A percentile compares a stretch with the other conserved stretches of the same genome.
phyloP scores from a whole-genome alignment of 2,888 invertebrate species.

The Eupithecia subfuscata region DNA sequence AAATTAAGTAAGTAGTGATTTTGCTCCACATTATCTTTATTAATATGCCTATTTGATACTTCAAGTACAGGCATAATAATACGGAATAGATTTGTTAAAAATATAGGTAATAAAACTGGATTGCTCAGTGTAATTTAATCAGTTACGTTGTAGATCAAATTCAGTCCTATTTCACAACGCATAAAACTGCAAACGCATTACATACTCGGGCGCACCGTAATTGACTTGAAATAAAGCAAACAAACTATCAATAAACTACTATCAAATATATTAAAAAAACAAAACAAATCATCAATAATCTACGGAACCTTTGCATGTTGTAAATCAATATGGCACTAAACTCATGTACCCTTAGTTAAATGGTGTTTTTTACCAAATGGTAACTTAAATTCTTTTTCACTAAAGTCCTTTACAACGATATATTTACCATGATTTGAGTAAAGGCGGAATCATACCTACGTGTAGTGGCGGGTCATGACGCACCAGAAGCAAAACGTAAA shows the following conservation, averaged over 20 bases:
- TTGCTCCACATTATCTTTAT: neutral
- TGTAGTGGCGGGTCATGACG: no score
- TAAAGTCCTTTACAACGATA: neutral
- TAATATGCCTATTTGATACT: no score
- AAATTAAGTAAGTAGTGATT: no score
- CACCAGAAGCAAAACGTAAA: no score
- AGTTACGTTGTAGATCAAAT: neutral
- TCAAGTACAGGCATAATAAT: neutral
- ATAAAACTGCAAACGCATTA: constrained; percentile 53
- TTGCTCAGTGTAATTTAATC: neutral
- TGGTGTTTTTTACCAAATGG: constrained; percentile 31
- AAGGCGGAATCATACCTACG: no score
- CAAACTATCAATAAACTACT: constrained; percentile 48
- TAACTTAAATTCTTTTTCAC: constrained; percentile 23
- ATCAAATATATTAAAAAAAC: constrained; percentile 47
- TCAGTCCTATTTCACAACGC: constrained; percentile 50
- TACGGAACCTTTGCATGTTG: constrained; percentile 15
- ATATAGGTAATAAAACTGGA: neutral
- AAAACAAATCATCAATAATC: constrained; percentile 49
- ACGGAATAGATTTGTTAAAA: no score
- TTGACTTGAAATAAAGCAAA: constrained; percentile 70
- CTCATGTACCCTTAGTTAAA: constrained; percentile 23
- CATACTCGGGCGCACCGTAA: constrained; percentile 78
- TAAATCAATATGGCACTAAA: constrained; percentile 42
- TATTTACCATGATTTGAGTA: no score